Conservation (phyloP, 1,140 invertebrate genomes). For the Carcinoscorpius rotundicauda region DNA sequence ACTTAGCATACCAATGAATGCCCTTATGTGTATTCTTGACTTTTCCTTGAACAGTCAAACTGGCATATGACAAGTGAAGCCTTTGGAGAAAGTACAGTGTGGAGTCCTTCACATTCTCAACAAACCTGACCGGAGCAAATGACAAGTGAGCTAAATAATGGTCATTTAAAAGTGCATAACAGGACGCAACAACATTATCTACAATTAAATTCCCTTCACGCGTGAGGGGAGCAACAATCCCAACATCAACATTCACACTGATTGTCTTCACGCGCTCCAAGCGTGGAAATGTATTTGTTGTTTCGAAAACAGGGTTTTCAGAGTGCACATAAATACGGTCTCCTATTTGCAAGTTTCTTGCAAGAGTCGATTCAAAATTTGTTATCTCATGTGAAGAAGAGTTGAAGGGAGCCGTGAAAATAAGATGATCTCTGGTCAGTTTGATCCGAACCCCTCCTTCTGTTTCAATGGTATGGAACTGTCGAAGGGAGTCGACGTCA, state of each 20-base stretch:
- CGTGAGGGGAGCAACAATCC: slow-evolving; percentile 82
- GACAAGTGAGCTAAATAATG: slow-evolving; percentile 67
- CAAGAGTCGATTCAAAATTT: slow-evolving; percentile 39
- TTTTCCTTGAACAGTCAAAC: too few relatives aligned
- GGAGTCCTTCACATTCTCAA: slow-evolving; percentile 22
- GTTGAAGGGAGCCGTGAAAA: slow-evolving; percentile 33
- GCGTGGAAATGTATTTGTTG: background rate
- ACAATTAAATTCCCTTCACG: slow-evolving; percentile 75
- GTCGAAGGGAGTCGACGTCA: slow-evolving; percentile 35
- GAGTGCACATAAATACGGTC: slow-evolving; percentile 37
- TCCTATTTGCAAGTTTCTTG: slow-evolving; percentile 41
- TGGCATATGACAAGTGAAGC: too few relatives aligned
- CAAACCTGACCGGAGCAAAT: slow-evolving; percentile 59
- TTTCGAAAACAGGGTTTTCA: background rate
- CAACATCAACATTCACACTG: slow-evolving; percentile 43
- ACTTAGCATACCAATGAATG: too few relatives aligned
- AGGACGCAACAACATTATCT: slow-evolving; percentile 77
- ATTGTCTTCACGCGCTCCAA: slow-evolving; percentile 50
- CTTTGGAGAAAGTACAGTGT: too few relatives aligned
- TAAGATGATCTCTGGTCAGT: slow-evolving; percentile 71
- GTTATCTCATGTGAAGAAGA: background rate
- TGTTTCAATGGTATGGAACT: slow-evolving; percentile 44
- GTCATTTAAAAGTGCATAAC: slow-evolving; percentile 81
- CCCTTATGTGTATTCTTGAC: too few relatives aligned
- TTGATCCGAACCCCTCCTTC: slow-evolving; percentile 53